Evolutionary conservation across 2,797 vertebrate species (phyloP), one percentile per base, ranked within the genome.

Genomic region (Limosa lapponica): DNA sequence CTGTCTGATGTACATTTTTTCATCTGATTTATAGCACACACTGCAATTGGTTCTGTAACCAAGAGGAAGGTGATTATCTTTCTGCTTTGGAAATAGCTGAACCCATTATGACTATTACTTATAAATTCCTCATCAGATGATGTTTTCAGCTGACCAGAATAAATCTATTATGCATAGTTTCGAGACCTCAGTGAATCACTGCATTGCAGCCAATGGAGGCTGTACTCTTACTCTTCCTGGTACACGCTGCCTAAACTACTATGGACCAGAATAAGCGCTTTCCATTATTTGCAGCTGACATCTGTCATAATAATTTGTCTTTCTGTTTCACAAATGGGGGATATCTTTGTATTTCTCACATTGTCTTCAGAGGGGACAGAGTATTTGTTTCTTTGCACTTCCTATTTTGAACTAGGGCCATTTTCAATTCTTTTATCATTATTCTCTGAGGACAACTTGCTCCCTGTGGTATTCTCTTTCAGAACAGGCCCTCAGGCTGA

Each of bases 141-240:
- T 75, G 27, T 70, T 96, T 93, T 75, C 90, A 94, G 46, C 77
- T 75, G 57, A 79, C 30, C n/a, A 94, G 80, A 89, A 96, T 73
- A 90, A 79, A 87, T 87, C 51, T 75, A 48, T 73, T 79, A 90
- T 49, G 51, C 28, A n/a, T 13, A 48, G 55, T 58, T 89, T 92
- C 36, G 82, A 84, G 77, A 82, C 24, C 24, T 82, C 73, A 73
- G 66, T 79, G 77, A 69, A 69, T 69, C 77, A 44, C 69, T 49
- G 54, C 10, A 4, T 1, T 94, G 77, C 82, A 84, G 73, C 20
- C 70, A 71, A 18, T 5, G 34, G 32, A 91, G 44, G 54, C 69
- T 74, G 71, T 71, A 64, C 48, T 92, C 66, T 49, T 54, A 27
- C 59, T 86, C 80, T 41, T 75, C 65, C 82, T 93, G 66, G 62